A percentile compares a stretch with the other conserved stretches of the same genome.
Evolutionary conservation across 2,888 invertebrate genomes (phyloP).

Genomic region (Agrochola macilenta): DNA sequence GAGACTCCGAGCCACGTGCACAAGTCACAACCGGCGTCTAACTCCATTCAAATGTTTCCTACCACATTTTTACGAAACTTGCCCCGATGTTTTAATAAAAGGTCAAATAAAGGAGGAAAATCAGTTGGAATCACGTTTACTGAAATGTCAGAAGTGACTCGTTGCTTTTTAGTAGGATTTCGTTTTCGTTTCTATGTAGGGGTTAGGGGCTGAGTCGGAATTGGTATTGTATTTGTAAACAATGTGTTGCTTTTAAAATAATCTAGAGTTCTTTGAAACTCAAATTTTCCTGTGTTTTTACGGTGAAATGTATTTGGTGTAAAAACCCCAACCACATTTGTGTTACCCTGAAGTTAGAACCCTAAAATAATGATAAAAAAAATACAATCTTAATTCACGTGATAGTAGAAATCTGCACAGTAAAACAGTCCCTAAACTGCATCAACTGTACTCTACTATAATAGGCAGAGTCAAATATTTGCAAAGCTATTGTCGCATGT

Average conservation of each 20-base stretch:
- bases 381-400: not conserved
- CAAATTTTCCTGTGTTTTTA: not conserved
- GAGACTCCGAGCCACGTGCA: constrained; percentile 52
- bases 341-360: not conserved
- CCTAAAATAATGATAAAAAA: not conserved
- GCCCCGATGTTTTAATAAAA: constrained; percentile 33
- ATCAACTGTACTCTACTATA: too few species aligned
- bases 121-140: constrained; percentile 36
- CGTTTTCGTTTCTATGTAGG: constrained; percentile 10
- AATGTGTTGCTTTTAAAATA: constrained; percentile 21
- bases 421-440: not conserved
- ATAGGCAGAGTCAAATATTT: constrained; percentile 12
- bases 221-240: constrained; percentile 37
- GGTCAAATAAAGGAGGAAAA: constrained; percentile 51
- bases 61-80: constrained; percentile 39
- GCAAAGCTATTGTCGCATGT: constrained; percentile 20
- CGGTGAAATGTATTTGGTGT: not conserved
- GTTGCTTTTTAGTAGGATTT: constrained; percentile 44
- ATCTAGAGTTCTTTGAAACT: not conserved
- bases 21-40: constrained; percentile 24
- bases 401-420: not conserved
- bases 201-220: constrained; percentile 9
- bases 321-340: constrained; percentile 3
- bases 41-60: constrained; percentile 48
- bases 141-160: constrained; percentile 43